Evolutionary conservation across 1,140 invertebrate species (phyloP).

Genomic region (Chironomus striatipennis): DNA sequence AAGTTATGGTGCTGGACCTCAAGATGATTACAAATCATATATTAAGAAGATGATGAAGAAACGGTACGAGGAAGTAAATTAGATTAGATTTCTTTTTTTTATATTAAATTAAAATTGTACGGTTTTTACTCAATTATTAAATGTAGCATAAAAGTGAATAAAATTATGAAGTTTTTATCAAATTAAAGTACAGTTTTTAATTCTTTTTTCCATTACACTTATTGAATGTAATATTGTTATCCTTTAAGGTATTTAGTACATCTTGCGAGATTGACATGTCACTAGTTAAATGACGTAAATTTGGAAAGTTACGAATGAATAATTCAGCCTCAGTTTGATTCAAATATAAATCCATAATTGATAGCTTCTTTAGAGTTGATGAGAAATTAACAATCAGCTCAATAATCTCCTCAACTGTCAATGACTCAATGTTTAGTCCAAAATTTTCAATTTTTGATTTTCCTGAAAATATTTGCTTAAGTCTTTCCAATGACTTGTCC

Average conservation of each 20-base stretch:
- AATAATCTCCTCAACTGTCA: background rate
- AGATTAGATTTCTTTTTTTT: slow-evolving; percentile 1
- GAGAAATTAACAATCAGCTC: background rate
- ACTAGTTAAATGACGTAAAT: background rate
- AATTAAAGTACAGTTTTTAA: background rate
- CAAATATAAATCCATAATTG: background rate
- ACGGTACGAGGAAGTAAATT: slow-evolving; percentile 56
- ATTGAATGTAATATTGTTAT: background rate
- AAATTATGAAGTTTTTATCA: too few species aligned
- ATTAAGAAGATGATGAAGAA: slow-evolving; percentile 83
- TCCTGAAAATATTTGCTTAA: background rate
- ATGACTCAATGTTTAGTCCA: background rate
- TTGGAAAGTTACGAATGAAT: background rate
- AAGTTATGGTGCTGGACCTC: slow-evolving; percentile 54
- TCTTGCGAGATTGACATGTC: background rate
- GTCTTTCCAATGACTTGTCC: background rate
- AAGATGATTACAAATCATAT: slow-evolving; percentile 79
- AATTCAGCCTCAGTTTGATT: background rate
- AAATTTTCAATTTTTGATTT: background rate
- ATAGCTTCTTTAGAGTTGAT: background rate
- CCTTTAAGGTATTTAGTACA: background rate
- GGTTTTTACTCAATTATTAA: too few species aligned
- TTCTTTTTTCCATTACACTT: background rate
- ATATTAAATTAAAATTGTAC: background rate
- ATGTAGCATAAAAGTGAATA: background rate